Percentiles rank a stretch among this genome's conserved stretches.
Evolutionary conservation across 2,113 vertebrate genomes (phyloP).

Genomic region (Cyanistes caeruleus): DNA sequence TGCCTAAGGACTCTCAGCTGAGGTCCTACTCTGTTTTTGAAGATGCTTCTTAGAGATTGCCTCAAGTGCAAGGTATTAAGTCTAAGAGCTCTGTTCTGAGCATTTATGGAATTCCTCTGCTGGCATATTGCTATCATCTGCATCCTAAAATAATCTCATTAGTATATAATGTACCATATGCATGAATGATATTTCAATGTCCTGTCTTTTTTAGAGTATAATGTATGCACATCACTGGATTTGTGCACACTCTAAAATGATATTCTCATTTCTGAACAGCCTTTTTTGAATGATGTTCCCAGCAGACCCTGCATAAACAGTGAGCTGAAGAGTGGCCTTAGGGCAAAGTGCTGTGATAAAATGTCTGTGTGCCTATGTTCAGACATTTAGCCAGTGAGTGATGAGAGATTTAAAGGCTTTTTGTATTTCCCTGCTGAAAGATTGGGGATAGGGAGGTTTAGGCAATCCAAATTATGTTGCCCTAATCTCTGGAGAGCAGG

Average conservation of each 20-base stretch:
- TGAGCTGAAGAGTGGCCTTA: not conserved
- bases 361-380: not conserved
- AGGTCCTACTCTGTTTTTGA: not conserved
- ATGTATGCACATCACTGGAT: not conserved
- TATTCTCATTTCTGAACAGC: not conserved
- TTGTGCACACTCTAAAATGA: not conserved
- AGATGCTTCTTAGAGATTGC: not conserved
- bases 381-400: not conserved
- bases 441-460: not conserved
- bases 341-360: not conserved
- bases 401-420: not conserved
- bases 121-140: not conserved
- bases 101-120: not conserved
- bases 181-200: not conserved
- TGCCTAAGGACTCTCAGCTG: not conserved
- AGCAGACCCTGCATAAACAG: slow-evolving; percentile 18
- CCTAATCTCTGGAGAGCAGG: not conserved
- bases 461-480: not conserved
- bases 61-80: not conserved
- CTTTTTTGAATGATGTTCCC: not conserved
- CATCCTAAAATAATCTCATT: not conserved
- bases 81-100: not conserved
- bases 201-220: not conserved
- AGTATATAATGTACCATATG: not conserved
- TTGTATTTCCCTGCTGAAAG: not conserved